These are phyloP conservation scores for Urocynchramus pylzowi DNA, from an alignment of 2,113 vertebrate genomes.

Conservation along the genomic window DNA sequence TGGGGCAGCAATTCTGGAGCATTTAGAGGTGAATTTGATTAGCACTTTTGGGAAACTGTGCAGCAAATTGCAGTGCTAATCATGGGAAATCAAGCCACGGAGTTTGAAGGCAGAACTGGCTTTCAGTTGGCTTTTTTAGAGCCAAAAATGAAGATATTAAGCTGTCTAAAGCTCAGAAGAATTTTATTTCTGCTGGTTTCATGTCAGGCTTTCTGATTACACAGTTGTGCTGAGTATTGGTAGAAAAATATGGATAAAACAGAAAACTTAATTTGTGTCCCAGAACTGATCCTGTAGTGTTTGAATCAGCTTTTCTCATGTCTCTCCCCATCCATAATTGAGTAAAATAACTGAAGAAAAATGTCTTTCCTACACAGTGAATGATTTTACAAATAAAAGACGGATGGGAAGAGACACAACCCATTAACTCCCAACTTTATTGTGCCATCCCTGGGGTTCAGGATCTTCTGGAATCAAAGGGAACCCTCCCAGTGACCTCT, in stretches of 20 bases:
- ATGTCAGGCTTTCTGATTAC: neutral
- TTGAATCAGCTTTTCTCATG: neutral
- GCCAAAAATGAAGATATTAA: neutral
- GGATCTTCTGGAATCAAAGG: neutral
- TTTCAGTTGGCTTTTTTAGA: neutral
- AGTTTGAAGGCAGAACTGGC: neutral
- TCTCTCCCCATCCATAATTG: neutral
- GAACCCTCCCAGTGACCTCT: neutral
- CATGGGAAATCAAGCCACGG: neutral
- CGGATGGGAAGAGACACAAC: neutral
- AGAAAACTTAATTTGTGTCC: neutral
- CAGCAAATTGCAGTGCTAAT: conserved; percentile 15
- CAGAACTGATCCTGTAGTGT: neutral
- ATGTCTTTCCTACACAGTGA: too few relatives aligned
- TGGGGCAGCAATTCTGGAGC: conserved; percentile 25
- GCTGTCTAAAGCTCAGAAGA: neutral
- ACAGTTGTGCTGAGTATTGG: neutral
- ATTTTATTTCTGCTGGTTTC: neutral
- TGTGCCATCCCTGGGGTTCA: neutral
- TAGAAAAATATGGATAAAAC: neutral
- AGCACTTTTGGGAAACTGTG: neutral
- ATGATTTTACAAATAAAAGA: too few relatives aligned
- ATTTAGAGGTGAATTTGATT: conserved; percentile 48
- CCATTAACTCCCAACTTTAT: neutral
- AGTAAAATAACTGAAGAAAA: neutral